These are phyloP conservation scores for Machimus atricapillus DNA, from an alignment of 2,888 invertebrate species.

Conservation along the genomic window DNA sequence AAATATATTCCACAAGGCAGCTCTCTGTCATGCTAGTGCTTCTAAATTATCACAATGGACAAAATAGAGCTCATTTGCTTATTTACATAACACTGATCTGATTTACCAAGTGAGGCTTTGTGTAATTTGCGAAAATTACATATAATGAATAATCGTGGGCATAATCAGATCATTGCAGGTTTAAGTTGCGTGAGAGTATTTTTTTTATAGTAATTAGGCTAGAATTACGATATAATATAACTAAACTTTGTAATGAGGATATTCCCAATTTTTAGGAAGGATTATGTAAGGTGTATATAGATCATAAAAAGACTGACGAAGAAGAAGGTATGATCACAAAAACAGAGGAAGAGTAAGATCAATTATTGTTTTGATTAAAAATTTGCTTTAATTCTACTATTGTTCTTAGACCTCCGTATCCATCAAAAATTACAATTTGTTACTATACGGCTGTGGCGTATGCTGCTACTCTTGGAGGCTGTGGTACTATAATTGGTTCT, in stretches of 20 bases:
- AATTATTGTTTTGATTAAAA: background rate
- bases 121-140: background rate
- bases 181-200: background rate
- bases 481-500: slow-evolving; percentile 79
- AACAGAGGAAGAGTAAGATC: slow-evolving; percentile 59
- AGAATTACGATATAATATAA: background rate
- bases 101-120: background rate
- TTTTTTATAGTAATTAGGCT: background rate
- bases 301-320: slow-evolving; percentile 55
- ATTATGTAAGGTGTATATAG: slow-evolving; percentile 70
- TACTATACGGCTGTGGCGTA: slow-evolving; percentile 83
- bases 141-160: background rate
- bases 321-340: slow-evolving; percentile 54
- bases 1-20: background rate
- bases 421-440: slow-evolving; percentile 77
- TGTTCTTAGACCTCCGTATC: slow-evolving; percentile 66
- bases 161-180: background rate
- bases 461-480: slow-evolving; percentile 81
- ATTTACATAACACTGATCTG: background rate
- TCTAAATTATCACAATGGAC: background rate
- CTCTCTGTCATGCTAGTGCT: background rate
- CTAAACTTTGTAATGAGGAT: background rate
- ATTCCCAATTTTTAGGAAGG: slow-evolving; percentile 66
- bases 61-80: background rate
- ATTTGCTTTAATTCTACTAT: background rate